Base-by-base conservation (phyloP, 2,888 invertebrate species). In the Eilema sororculum region DNA sequence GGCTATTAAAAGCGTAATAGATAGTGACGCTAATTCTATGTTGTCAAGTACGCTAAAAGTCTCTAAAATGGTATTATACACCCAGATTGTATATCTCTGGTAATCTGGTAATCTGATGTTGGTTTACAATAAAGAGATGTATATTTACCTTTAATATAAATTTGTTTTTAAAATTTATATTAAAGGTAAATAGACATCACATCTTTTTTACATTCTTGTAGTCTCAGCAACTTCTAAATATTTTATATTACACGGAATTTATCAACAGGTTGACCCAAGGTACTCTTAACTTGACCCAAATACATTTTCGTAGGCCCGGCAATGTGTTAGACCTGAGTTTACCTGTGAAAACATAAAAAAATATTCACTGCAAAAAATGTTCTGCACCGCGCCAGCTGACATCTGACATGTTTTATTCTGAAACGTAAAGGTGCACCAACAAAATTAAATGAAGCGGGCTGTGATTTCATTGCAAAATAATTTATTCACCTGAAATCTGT, bases 391-490 rank as follows among this genome's bases (percentile, higher is more conserved):
- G 67, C 33, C 5, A 58, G 58, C 22, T 56, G 67, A 71, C 63
- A 71, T 59, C 56, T 71, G 63, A 64, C 62, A 22, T 63, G 67
- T 66, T 67, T 59, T 37, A 52, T 52, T 6, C 6, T 52, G 52
- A 20, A 64, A 6, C 33, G 22, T 46, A 67, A 71, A 16, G 63
- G 30, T 60, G 61, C 22, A 71, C 28, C 58, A 52, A n/a, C n/a
- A n/a, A n/a, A n/a, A n/a, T n/a, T n/a, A n/a, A n/a, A 64, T n/a
- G 52, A 52, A 46, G 20, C 10, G 6, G 33, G 28, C 28, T 25
- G 30, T 28, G 22, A n/a, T n/a, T 65, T 30, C 1, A 65, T 12
- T 65, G 52, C 1, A 65, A 22, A 30, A 28, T 2, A 30, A 2
- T 12, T 22, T 30, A 52, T n/a, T 64, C 0, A 20, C 16, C 1